Conservation (phyloP, 2,113 vertebrate genomes). For the Lophochroa leadbeateri region DNA sequence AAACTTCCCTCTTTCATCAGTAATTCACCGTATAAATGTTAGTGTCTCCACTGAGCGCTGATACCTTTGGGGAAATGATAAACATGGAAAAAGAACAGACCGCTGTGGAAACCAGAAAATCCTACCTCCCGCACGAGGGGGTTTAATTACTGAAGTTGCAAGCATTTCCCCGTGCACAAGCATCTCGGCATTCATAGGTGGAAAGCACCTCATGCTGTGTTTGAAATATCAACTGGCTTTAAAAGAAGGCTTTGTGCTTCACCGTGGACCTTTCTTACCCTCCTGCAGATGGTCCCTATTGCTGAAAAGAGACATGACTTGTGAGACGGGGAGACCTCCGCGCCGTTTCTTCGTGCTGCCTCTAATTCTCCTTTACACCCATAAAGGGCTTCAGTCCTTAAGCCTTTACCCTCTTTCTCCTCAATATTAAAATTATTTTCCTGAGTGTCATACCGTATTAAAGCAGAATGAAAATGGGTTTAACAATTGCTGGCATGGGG, state of each 20-base stretch:
- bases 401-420: constrained; percentile 44
- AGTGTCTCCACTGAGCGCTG: background rate
- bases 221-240: constrained; percentile 66
- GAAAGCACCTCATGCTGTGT: constrained; percentile 51
- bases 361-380: constrained; percentile 47
- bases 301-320: constrained; percentile 58
- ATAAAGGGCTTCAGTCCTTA: constrained; percentile 25
- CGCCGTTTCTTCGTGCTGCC: background rate
- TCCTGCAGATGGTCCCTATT: constrained; percentile 46
- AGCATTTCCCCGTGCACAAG: background rate
- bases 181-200: constrained; percentile 50
- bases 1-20: background rate
- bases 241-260: constrained; percentile 59
- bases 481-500: constrained; percentile 69
- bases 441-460: constrained; percentile 63
- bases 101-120: background rate
- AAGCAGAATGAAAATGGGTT: constrained; percentile 68
- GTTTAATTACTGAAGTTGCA: constrained; percentile 26
- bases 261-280: constrained; percentile 48
- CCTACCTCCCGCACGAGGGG: background rate
- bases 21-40: background rate
- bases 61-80: background rate
- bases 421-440: constrained; percentile 69
- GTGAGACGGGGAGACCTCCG: background rate
- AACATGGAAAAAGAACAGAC: constrained; percentile 10